Conservation (phyloP, 2,888 invertebrate genomes). For the Hydrotaea diabolus region DNA sequence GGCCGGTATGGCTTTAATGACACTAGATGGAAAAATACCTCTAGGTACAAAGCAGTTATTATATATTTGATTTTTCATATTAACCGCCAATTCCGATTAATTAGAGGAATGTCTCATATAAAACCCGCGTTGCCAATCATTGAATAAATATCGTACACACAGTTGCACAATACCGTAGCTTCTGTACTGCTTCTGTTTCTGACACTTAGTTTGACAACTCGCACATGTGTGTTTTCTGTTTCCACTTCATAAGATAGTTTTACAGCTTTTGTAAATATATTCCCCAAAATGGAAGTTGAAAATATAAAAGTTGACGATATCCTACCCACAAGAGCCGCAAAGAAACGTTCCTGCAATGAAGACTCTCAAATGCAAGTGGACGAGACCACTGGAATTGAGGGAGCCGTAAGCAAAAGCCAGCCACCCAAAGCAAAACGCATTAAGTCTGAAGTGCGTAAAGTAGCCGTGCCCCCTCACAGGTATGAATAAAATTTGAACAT, state of each 20-base stretch:
- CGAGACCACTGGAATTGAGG: conserved; percentile 85
- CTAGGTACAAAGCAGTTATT: too few species aligned
- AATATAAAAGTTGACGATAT: conserved; percentile 77
- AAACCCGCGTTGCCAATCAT: too few species aligned
- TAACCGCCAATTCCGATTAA: too few species aligned
- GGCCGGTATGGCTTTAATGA: too few species aligned
- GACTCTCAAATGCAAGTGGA: conserved; percentile 86
- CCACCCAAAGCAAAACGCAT: conserved; percentile 81
- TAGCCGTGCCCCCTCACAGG: conserved; percentile 95
- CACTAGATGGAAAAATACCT: too few species aligned
- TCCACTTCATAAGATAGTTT: not conserved
- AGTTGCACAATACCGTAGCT: too few species aligned
- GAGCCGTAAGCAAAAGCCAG: conserved; percentile 80
- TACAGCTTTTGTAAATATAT: not conserved
- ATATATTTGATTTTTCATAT: too few species aligned
- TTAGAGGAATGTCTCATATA: too few species aligned
- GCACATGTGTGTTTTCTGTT: conserved; percentile 5
- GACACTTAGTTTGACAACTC: conserved; percentile 1
- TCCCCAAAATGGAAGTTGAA: conserved; percentile 74
- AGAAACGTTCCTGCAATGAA: conserved; percentile 74
- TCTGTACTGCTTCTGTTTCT: too few species aligned
- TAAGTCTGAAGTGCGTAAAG: conserved; percentile 85
- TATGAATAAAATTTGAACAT: conserved; percentile 70
- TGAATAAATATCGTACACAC: too few species aligned
- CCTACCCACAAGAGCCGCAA: conserved; percentile 72